Conservation (phyloP, 2,797 vertebrate genomes). For the Spinus pinus region DNA sequence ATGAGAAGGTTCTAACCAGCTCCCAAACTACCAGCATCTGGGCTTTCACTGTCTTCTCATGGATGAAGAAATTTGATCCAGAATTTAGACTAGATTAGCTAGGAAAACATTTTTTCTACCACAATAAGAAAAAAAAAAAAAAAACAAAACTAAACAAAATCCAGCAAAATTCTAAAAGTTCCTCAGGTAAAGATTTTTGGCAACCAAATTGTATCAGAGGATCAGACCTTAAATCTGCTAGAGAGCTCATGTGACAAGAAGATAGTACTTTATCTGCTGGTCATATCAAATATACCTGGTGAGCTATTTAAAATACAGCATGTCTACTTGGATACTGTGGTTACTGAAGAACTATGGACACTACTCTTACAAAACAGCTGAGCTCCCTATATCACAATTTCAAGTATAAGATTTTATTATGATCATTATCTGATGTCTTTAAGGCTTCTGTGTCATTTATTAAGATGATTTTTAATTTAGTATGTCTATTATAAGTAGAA, state of each 20-base stretch:
- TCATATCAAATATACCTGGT: background rate
- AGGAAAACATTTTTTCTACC: background rate
- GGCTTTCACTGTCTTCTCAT: background rate
- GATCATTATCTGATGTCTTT: background rate
- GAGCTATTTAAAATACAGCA: background rate
- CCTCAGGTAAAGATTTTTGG: background rate
- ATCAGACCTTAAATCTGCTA: background rate
- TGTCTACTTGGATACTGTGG: background rate
- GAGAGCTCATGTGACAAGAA: background rate
- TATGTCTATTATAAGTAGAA: background rate
- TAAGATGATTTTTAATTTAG: background rate
- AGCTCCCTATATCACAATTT: background rate
- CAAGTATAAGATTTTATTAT: background rate
- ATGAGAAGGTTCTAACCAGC: background rate
- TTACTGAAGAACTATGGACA: background rate
- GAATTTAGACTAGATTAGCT: background rate
- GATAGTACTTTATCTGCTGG: background rate
- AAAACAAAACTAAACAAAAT: background rate
- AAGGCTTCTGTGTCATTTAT: background rate
- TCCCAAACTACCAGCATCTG: background rate
- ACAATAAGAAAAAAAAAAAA: background rate
- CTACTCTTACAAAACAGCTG: background rate
- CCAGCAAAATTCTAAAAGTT: background rate
- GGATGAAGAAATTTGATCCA: background rate
- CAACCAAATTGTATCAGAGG: background rate